These are phyloP conservation scores for Diadegma fenestrale DNA, from an alignment of 2,888 invertebrate genomes.

Conservation along the genomic window DNA sequence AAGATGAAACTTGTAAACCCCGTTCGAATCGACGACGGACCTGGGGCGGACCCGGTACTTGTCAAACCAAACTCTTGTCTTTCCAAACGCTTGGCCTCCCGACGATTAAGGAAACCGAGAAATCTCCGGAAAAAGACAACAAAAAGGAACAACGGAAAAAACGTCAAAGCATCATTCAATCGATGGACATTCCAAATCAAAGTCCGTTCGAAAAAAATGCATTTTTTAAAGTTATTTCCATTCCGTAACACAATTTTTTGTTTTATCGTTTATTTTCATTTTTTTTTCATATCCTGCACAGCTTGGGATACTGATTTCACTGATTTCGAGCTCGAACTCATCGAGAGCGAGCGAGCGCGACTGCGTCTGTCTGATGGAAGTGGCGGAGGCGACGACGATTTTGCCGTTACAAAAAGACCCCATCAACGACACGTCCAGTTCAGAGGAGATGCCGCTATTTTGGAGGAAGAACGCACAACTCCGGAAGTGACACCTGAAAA, in stretches of 20 bases:
- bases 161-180: slow-evolving; percentile 75
- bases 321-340: slow-evolving; percentile 83
- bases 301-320: slow-evolving; percentile 78
- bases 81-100: slow-evolving; percentile 54
- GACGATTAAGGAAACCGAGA: slow-evolving; percentile 69
- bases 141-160: slow-evolving; percentile 60
- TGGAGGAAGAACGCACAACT: slow-evolving; percentile 12
- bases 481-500: slow-evolving; percentile 46
- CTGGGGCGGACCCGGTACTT: slow-evolving; percentile 77
- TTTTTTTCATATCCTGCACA: background rate
- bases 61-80: slow-evolving; percentile 43
- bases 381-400: slow-evolving; percentile 55
- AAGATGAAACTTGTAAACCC: slow-evolving; percentile 68
- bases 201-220: slow-evolving; percentile 16
- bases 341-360: slow-evolving; percentile 77
- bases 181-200: slow-evolving; percentile 51
- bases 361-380: slow-evolving; percentile 54
- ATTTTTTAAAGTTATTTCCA: background rate
- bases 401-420: slow-evolving; percentile 21
- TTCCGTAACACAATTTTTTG: background rate
- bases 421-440: slow-evolving; percentile 40
- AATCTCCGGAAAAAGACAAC: slow-evolving; percentile 31
- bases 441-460: slow-evolving; percentile 22
- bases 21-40: slow-evolving; percentile 79
- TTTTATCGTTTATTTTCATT: background rate